Percentiles rank a stretch among this genome's conserved stretches.
These are phyloP conservation scores for Chiloscyllium plagiosum DNA, from an alignment of 2,113 vertebrate species.

Conservation along the genomic window DNA sequence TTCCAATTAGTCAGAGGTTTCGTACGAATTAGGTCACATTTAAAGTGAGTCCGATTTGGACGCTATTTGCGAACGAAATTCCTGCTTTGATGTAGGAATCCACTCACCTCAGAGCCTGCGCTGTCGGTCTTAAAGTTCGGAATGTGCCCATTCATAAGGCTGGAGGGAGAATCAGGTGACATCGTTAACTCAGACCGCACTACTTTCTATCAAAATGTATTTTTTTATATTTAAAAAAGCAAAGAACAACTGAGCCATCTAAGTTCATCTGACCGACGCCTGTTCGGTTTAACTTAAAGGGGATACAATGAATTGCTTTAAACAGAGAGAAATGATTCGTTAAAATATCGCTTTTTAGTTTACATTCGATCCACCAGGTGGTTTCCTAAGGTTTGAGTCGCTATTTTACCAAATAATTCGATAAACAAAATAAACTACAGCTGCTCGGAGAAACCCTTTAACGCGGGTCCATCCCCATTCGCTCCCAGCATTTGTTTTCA, in stretches of 20 bases:
- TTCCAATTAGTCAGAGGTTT: no score
- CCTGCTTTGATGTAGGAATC: neutral
- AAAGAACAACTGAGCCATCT: no score
- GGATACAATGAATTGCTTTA: neutral
- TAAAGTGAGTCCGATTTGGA: neutral
- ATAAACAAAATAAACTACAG: no score
- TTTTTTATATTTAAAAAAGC: no score
- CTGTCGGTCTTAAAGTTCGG: neutral
- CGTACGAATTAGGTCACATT: neutral
- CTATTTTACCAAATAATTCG: no score
- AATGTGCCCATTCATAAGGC: neutral
- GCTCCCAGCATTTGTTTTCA: no score
- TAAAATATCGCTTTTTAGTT: neutral
- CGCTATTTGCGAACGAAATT: neutral
- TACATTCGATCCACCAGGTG: no score
- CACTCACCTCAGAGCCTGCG: neutral
- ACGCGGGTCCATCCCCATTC: no score
- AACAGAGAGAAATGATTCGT: neutral
- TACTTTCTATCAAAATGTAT: neutral
- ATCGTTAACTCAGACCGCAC: neutral
- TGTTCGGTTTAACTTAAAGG: neutral
- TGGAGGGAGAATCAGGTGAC: neutral
- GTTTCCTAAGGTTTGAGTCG: no score
- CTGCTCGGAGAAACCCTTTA: no score
- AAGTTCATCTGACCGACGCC: no score